phyloP scores from a whole-genome alignment of 1,140 invertebrate genomes.

The Tetranychus cinnabarinus region DNA sequence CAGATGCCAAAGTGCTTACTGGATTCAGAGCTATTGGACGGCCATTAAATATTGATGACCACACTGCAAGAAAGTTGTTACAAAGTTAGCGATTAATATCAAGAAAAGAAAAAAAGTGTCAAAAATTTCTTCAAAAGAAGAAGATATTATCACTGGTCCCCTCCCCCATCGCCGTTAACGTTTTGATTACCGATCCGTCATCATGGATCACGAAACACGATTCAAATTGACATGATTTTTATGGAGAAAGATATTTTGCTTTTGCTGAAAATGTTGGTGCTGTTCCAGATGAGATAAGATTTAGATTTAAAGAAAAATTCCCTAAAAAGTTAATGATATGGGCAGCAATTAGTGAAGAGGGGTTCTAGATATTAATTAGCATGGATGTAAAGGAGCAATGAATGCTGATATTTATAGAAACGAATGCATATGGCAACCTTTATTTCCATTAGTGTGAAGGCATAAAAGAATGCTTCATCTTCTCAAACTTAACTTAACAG shows the following conservation, averaged over 20 bases:
- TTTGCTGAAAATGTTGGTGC: not conserved
- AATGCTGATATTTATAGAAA: not conserved
- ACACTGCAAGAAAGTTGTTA: too few relatives aligned
- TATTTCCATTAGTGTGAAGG: too few relatives aligned
- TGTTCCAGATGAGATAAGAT: not conserved
- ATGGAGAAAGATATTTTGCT: not conserved
- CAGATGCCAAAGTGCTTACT: too few relatives aligned
- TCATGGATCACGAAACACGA: not conserved
- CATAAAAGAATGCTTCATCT: too few relatives aligned
- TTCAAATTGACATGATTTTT: not conserved
- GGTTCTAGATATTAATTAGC: not conserved
- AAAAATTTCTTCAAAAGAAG: not conserved
- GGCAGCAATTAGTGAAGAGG: not conserved
- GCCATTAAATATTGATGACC: too few relatives aligned
- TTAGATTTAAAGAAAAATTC: not conserved
- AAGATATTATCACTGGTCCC: not conserved
- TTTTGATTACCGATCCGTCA: not conserved
- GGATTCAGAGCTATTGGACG: too few relatives aligned
- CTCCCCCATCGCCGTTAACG: not conserved
- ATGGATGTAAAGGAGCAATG: not conserved
- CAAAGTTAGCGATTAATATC: too few relatives aligned
- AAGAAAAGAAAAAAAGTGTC: not conserved
- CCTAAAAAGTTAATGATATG: too few relatives aligned
- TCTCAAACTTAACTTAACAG: too few relatives aligned
- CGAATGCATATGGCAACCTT: not conserved